A percentile compares a stretch with the other conserved stretches of the same genome.
phyloP scores from a whole-genome alignment of 2,888 invertebrate species.

The Chymomyza amoena region DNA sequence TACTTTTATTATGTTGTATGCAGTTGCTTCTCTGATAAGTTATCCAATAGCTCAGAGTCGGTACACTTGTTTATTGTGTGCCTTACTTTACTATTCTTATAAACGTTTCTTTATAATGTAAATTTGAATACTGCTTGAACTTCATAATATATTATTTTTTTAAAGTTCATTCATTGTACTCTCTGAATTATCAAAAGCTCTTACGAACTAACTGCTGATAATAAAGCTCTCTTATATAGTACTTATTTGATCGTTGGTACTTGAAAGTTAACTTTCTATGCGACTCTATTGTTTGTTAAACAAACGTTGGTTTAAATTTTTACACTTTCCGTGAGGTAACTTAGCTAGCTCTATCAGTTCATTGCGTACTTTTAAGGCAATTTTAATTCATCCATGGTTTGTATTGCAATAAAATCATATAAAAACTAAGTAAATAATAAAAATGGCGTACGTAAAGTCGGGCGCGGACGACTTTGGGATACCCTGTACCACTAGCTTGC shows the following conservation, averaged over 20 bases:
- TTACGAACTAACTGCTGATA: not conserved
- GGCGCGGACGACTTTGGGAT: too few relatives aligned
- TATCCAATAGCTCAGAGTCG: not conserved
- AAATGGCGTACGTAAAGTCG: too few relatives aligned
- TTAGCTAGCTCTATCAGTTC: not conserved
- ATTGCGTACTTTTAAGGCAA: too few relatives aligned
- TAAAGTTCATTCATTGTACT: not conserved
- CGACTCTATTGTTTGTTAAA: not conserved
- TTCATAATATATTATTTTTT: not conserved
- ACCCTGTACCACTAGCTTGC: too few relatives aligned
- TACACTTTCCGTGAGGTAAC: not conserved
- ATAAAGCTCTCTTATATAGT: slow-evolving; percentile 10
- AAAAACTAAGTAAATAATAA: too few relatives aligned
- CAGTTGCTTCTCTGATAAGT: not conserved
- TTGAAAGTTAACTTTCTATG: not conserved
- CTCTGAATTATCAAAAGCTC: not conserved
- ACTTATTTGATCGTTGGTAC: slow-evolving; percentile 1
- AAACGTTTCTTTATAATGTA: not conserved
- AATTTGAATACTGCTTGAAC: not conserved
- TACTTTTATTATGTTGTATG: not conserved
- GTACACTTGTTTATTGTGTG: not conserved
- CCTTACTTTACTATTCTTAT: not conserved
- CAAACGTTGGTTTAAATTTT: not conserved
- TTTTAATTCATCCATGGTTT: too few relatives aligned
- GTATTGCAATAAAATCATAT: too few relatives aligned